phyloP scores from a whole-genome alignment of 2,797 vertebrate species.

The Melanotaenia pygmaea region DNA sequence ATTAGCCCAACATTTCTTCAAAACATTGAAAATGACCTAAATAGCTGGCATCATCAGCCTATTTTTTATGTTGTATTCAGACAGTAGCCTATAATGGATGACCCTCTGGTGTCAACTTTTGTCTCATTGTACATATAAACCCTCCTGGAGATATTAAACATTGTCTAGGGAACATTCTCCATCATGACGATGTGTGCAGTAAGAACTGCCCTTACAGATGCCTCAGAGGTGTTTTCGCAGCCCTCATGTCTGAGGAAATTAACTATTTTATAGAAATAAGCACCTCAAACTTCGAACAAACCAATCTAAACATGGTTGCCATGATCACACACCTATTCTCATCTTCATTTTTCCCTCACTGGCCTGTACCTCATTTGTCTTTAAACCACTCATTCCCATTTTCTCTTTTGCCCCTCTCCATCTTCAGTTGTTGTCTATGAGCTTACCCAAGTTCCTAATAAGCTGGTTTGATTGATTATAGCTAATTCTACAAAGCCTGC shows the following conservation, averaged over 20 bases:
- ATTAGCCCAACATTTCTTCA: not conserved
- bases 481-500: slow-evolving; percentile 27
- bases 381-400: slow-evolving; percentile 13
- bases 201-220: slow-evolving; percentile 21
- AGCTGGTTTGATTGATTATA: slow-evolving; percentile 45
- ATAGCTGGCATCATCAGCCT: not conserved
- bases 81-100: not conserved
- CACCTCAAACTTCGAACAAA: slow-evolving; percentile 33
- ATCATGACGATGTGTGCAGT: not conserved
- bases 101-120: not conserved
- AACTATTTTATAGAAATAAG: slow-evolving; percentile 46
- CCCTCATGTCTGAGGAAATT: slow-evolving; percentile 16
- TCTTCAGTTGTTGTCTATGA: slow-evolving; percentile 14
- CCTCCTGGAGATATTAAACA: slow-evolving; percentile 1
- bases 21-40: not conserved
- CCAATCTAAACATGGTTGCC: slow-evolving; percentile 33
- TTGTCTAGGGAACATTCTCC: slow-evolving; percentile 2
- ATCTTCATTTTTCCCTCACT: not conserved
- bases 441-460: slow-evolving; percentile 41
- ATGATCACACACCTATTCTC: slow-evolving; percentile 14
- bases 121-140: slow-evolving; percentile 11
- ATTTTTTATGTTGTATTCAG: not conserved
- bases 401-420: not conserved
- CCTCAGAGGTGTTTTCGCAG: slow-evolving; percentile 24
- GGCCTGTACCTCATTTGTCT: not conserved